These are phyloP conservation scores for Grapholita molesta DNA, from an alignment of 1,140 invertebrate genomes.

Conservation along the genomic window DNA sequence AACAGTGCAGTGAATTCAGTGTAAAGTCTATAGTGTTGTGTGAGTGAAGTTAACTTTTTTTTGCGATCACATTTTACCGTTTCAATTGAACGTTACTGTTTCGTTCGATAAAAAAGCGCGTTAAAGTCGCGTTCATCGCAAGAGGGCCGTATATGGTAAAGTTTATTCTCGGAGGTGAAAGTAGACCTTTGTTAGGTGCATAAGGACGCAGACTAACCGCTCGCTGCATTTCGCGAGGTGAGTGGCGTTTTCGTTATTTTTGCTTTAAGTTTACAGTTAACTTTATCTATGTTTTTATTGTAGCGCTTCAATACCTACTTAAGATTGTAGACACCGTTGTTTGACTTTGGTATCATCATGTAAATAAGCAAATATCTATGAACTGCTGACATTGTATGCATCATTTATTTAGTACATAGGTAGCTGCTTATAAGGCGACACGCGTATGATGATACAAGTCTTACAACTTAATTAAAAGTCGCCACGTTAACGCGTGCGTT, in stretches of 20 bases:
- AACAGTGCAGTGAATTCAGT: slow-evolving; percentile 49
- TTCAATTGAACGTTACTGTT: slow-evolving; percentile 73
- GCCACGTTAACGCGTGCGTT: background rate
- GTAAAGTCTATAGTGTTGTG: slow-evolving; percentile 38
- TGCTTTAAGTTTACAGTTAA: slow-evolving; percentile 53
- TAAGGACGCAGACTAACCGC: slow-evolving; percentile 66
- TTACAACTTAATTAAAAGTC: background rate
- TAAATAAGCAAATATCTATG: slow-evolving; percentile 12
- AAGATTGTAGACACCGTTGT: background rate
- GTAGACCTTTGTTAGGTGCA: slow-evolving; percentile 74
- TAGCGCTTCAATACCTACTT: slow-evolving; percentile 25
- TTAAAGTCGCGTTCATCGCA: slow-evolving; percentile 56
- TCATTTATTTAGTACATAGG: background rate
- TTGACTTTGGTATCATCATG: background rate
- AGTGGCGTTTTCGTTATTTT: slow-evolving; percentile 54
- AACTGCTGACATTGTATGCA: slow-evolving; percentile 3
- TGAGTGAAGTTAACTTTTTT: slow-evolving; percentile 56
- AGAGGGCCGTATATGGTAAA: slow-evolving; percentile 67
- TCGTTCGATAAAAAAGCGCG: slow-evolving; percentile 65
- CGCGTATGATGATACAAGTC: background rate
- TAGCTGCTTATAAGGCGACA: background rate
- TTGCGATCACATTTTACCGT: slow-evolving; percentile 63
- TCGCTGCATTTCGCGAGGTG: slow-evolving; percentile 62
- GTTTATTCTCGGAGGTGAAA: slow-evolving; percentile 71
- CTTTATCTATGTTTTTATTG: slow-evolving; percentile 44